These are phyloP conservation scores for Xyliphius kryptos DNA, from an alignment of 2,113 vertebrate species.

Conservation along the genomic window DNA sequence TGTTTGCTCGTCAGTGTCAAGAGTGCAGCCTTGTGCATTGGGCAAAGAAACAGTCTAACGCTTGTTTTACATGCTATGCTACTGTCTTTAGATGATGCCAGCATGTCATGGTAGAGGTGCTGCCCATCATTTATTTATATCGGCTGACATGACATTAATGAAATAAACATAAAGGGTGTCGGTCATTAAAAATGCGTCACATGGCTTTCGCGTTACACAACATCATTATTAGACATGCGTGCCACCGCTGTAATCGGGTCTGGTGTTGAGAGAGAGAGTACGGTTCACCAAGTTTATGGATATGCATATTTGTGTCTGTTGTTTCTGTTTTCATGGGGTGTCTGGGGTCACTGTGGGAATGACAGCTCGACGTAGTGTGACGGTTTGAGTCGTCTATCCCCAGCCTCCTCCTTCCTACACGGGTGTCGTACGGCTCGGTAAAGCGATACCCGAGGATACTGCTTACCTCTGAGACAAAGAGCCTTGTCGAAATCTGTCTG, in stretches of 20 bases:
- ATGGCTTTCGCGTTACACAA: not conserved
- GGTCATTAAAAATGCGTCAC: constrained; percentile 20
- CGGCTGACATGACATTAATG: constrained; percentile 25
- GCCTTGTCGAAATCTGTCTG: too few species aligned
- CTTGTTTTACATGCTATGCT: constrained; percentile 28
- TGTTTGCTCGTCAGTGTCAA: constrained; percentile 2
- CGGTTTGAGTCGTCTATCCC: too few species aligned
- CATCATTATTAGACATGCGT: not conserved
- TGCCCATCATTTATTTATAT: constrained; percentile 27
- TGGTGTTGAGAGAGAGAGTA: not conserved
- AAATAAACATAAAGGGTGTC: constrained; percentile 33
- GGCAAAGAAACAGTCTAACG: constrained; percentile 22
- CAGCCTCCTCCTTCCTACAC: too few species aligned
- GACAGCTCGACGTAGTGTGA: too few species aligned
- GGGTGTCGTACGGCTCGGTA: too few species aligned
- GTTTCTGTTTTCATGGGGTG: constrained; percentile 4
- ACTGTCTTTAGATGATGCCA: constrained; percentile 29
- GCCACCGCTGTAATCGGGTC: not conserved
- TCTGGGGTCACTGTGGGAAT: constrained; percentile 7
- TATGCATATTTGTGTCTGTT: not conserved
- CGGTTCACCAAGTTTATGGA: not conserved
- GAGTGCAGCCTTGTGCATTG: constrained; percentile 24
- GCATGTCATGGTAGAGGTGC: constrained; percentile 24
- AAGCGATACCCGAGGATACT: too few species aligned
- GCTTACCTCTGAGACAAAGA: too few species aligned